phyloP scores from a whole-genome alignment of 2,888 invertebrate genomes.

The Fabriciana adippe region DNA sequence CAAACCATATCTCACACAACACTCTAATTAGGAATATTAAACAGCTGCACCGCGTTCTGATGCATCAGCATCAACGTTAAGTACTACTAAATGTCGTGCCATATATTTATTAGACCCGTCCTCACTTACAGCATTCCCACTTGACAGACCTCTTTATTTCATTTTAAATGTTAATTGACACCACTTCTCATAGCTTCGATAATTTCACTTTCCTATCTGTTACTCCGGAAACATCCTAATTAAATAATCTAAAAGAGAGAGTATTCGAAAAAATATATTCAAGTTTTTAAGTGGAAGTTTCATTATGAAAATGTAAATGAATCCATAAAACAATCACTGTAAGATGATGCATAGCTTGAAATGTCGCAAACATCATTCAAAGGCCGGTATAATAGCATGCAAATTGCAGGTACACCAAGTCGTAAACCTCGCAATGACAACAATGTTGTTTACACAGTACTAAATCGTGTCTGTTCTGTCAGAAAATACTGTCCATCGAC shows the following conservation, averaged over 20 bases:
- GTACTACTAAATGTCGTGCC: slow-evolving; percentile 73
- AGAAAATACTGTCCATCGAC: slow-evolving; percentile 40
- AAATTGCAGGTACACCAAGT: slow-evolving; percentile 26
- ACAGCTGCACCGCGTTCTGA: slow-evolving; percentile 69
- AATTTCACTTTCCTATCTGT: slow-evolving; percentile 49
- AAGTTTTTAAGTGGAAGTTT: neutral
- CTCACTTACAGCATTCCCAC: slow-evolving; percentile 57
- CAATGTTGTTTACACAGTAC: slow-evolving; percentile 52
- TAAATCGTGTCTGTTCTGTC: slow-evolving; percentile 47
- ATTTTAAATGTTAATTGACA: slow-evolving; percentile 62
- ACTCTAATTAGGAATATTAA: slow-evolving; percentile 71
- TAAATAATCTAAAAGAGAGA: slow-evolving; percentile 8
- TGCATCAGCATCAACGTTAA: slow-evolving; percentile 67
- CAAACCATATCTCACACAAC: slow-evolving; percentile 44
- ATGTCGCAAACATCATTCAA: slow-evolving; percentile 16
- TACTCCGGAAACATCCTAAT: slow-evolving; percentile 34
- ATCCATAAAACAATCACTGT: slow-evolving; percentile 27
- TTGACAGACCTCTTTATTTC: slow-evolving; percentile 56
- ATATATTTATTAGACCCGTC: slow-evolving; percentile 67
- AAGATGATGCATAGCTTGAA: slow-evolving; percentile 41
- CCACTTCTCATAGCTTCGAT: slow-evolving; percentile 65
- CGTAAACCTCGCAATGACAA: slow-evolving; percentile 44
- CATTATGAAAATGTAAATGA: neutral
- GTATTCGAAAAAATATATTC: slow-evolving; percentile 43
- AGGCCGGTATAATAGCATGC: slow-evolving; percentile 26